Evolutionary conservation across 2,888 invertebrate species (phyloP), one percentile per base, ranked within the genome.

Genomic region (Tetheella fluctuosa): DNA sequence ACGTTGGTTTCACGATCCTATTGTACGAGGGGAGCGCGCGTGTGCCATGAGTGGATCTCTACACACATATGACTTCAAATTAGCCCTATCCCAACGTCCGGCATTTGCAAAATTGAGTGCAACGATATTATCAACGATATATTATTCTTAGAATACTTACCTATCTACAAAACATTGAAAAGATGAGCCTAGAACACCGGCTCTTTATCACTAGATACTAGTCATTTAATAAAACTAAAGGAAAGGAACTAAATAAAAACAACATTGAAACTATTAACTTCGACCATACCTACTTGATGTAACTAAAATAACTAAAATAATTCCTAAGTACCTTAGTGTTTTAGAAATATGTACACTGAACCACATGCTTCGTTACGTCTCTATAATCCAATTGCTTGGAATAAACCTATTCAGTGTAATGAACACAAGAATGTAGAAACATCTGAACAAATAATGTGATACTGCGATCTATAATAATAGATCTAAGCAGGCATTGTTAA

Each of bases 51-150:
- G 74, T 82, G 84, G 80, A 81, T 81, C 77, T 74, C 78, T 76
- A 73, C 74, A 81, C 79, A 83, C 88, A 80, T 89, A 76, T 89
- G 89, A 80, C 78, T 81, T 79, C 68, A 70, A 71, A 77, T 77
- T 71, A 80, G 77, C 64, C 74, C 71, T 73, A 74, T 79, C 69
- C 73, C 68, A 72, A 60, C 72, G 72, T 57, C 64, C 48, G 48
- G 20, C 48, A 48, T 20, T 20, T 48, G 20, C n/a, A 48, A 48
- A 20, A 48, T 48, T 48, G 48, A 20, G 10, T 48, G 20, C 48
- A 20, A 10, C 48, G 48, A 48, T 10, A n/a, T 8, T 10, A 48
- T 48, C n/a, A n/a, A n/a, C n/a, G n/a, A n/a, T n/a, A n/a, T 20
- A 20, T 20, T 17, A n/a, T 20, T 48, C 20, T 15, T 20, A 13